Evolutionary conservation across 1,140 invertebrate genomes (phyloP), one percentile per base, ranked within the genome.

Genomic region (Elysia chlorotica): DNA sequence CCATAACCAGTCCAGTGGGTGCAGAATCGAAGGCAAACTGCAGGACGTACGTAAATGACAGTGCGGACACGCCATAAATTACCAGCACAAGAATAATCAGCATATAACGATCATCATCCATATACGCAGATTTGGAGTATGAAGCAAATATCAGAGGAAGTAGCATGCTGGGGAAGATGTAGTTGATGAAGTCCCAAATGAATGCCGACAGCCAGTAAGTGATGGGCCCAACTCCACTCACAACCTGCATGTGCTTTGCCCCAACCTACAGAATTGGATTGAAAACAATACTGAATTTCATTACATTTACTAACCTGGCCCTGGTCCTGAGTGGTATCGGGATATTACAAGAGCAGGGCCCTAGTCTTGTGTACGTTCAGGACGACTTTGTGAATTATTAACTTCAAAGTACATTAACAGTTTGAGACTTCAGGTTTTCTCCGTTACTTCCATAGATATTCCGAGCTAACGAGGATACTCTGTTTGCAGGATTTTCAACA

Each of bases 161-260:
- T 1, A 82, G 70, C 2, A 82, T 33, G 23, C 67, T 73, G 1
- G 85, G 80, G 3, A 86, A 67, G 36, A 86, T 62, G 76, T 80
- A 86, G 77, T 85, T 85, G 65, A 87, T 69, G 30, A 85, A 75
- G 75, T 95, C 93, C 91, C 93, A 94, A 0, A 92, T 35, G 23
- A 92, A 90, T 2, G 91, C 91, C 0, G 91, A 87, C 0, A 90
- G 66, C 94, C 94, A 95, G 85, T 92, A 92, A 2, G 91, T 90
- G 31, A 90, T 87, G 0, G 92, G 90, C 54, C 91, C 90, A 0
- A 93, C 92, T 3, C 86, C 86, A 70, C 82, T 85, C 38, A 85
- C 76, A 73, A 81, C 73, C 72, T 86, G 85, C 31, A 84, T 65
- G 71, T 86, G 85, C 71, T 85, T 86, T 0, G 84, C 78, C 25